These are phyloP conservation scores for Microdon myrmicae DNA, from an alignment of 2,888 invertebrate genomes.

Conservation along the genomic window DNA sequence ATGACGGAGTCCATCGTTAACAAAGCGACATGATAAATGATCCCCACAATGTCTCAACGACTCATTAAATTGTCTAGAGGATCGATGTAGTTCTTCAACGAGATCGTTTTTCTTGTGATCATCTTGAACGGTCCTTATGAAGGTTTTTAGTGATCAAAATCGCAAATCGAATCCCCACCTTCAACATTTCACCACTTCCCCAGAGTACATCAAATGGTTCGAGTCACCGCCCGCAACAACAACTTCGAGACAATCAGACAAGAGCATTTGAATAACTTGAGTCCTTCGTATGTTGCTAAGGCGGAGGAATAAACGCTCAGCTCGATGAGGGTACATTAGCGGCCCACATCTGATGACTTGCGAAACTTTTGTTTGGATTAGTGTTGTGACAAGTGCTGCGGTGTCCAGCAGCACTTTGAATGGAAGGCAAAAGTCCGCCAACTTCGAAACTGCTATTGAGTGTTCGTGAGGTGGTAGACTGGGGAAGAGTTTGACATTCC, in stretches of 20 bases:
- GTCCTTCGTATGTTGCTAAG: slow-evolving; percentile 5
- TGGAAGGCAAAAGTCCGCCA: not conserved
- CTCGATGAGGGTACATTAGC: slow-evolving; percentile 40
- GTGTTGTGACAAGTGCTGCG: slow-evolving; percentile 31
- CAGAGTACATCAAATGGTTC: slow-evolving; percentile 20
- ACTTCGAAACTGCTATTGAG: too few species aligned
- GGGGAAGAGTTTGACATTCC: slow-evolving; percentile 35
- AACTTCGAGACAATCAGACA: slow-evolving; percentile 25
- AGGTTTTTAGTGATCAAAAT: slow-evolving; percentile 46
- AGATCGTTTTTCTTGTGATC: slow-evolving; percentile 1
- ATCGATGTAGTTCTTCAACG: slow-evolving; percentile 27
- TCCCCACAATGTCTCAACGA: slow-evolving; percentile 23
- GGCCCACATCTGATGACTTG: slow-evolving; percentile 45
- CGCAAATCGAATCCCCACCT: slow-evolving; percentile 44
- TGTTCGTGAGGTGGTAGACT: too few species aligned
- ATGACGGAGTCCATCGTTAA: slow-evolving; percentile 23
- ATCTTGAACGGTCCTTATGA: slow-evolving; percentile 28
- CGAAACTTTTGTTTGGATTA: slow-evolving; percentile 23
- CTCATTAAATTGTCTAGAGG: slow-evolving; percentile 40
- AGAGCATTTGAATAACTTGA: slow-evolving; percentile 21
- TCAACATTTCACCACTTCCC: too few species aligned
- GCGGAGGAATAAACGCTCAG: not conserved
- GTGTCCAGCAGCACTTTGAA: slow-evolving; percentile 3
- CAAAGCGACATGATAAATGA: slow-evolving; percentile 33
- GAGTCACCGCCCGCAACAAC: slow-evolving; percentile 1